Percentiles rank a stretch among this genome's conserved stretches.
Conservation (phyloP, 1,140 invertebrate genomes). For the Sycophaga agraensis region DNA sequence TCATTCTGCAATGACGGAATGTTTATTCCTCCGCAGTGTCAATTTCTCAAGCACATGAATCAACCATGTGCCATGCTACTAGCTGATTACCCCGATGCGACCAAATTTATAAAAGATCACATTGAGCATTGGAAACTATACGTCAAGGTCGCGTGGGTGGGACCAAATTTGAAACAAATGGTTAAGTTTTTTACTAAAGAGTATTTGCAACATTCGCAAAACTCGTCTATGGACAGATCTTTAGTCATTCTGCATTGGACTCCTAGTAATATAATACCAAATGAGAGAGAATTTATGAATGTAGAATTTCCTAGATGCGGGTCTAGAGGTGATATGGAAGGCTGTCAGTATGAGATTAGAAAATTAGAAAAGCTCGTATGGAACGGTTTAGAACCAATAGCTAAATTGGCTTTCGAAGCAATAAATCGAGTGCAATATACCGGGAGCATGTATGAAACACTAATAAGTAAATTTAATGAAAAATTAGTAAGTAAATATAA, state of each 20-base stretch:
- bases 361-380: constrained; percentile 70
- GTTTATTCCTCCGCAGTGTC: constrained; percentile 62
- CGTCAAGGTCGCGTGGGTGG: constrained; percentile 68
- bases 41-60: constrained; percentile 32
- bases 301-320: constrained; percentile 63
- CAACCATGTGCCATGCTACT: constrained; percentile 63
- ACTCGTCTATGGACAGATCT: constrained; percentile 47
- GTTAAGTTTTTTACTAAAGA: constrained; percentile 52
- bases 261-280: constrained; percentile 66
- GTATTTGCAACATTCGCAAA: constrained; percentile 33
- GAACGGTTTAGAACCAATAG: constrained; percentile 58
- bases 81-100: constrained; percentile 57
- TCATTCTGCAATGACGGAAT: constrained; percentile 61
- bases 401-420: constrained; percentile 59
- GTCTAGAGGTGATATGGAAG: constrained; percentile 38
- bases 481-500: constrained; percentile 58
- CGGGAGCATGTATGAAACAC: constrained; percentile 57
- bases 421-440: constrained; percentile 63
- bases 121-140: constrained; percentile 60
- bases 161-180: constrained; percentile 58
- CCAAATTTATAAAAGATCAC: constrained; percentile 59
- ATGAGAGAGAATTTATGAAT: constrained; percentile 54
- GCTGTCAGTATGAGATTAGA: constrained; percentile 67
- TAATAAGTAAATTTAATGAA: constrained; percentile 60
- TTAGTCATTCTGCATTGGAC: constrained; percentile 69